Evolutionary conservation across 2,888 invertebrate species (phyloP).

Genomic region (Stenchaetothrips biformis): DNA sequence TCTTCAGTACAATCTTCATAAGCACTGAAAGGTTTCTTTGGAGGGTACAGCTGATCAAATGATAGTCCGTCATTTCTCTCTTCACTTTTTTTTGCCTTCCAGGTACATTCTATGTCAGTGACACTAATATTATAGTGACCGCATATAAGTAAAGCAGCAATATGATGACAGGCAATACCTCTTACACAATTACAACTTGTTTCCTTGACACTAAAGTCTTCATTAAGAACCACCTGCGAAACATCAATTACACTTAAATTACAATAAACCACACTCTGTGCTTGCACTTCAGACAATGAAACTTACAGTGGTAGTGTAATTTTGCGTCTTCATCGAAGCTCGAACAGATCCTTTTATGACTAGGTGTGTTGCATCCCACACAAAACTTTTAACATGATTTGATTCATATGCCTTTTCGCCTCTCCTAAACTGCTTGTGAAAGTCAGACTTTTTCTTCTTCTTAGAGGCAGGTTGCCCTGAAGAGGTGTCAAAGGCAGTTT

Average conservation of each 20-base stretch:
- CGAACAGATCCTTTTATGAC: neutral
- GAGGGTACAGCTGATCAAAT: neutral
- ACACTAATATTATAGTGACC: neutral
- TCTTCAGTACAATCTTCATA: neutral
- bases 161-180: neutral
- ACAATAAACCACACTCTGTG: neutral
- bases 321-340: neutral
- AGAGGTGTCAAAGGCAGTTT: neutral
- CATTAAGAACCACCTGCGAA: neutral
- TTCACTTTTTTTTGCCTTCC: neutral
- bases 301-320: neutral
- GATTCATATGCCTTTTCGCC: neutral
- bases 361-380: neutral
- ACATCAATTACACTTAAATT: neutral
- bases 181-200: neutral
- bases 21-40: neutral
- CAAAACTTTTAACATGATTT: neutral
- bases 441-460: neutral
- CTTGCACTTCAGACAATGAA: neutral
- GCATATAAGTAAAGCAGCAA: neutral
- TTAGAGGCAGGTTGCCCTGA: neutral
- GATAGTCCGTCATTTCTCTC: neutral
- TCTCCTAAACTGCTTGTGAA: neutral
- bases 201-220: neutral
- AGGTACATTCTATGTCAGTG: neutral